phyloP scores from a whole-genome alignment of 92 coral and sea anemone genomes.

The Zoanthus sansibaricus region DNA sequence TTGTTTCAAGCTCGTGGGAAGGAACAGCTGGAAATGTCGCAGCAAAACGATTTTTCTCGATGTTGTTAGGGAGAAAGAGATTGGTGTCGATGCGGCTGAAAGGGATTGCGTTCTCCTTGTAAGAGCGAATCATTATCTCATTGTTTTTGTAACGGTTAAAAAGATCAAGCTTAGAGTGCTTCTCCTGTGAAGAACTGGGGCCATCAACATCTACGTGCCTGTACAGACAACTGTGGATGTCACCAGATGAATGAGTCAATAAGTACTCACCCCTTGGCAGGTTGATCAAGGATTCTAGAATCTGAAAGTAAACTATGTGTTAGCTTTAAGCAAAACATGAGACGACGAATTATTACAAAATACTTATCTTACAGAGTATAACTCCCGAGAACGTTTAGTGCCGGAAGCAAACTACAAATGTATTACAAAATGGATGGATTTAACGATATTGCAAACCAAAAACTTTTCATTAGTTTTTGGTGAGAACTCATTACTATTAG shows the following conservation, averaged over 20 bases:
- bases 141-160: constrained; percentile 40
- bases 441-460: no score
- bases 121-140: constrained; percentile 34
- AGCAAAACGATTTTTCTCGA: constrained; percentile 73
- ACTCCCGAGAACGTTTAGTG: background rate
- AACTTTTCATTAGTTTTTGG: no score
- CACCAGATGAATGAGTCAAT: constrained; percentile 73
- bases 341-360: background rate
- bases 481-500: no score
- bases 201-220: constrained; percentile 43
- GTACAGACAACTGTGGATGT: constrained; percentile 88
- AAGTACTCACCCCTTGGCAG: constrained; percentile 67
- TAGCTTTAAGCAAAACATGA: background rate
- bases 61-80: constrained; percentile 75
- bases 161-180: constrained; percentile 69
- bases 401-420: background rate
- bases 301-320: constrained; percentile 23
- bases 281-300: constrained; percentile 59
- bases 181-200: constrained; percentile 42
- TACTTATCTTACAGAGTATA: background rate
- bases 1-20: constrained; percentile 57
- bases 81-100: constrained; percentile 81
- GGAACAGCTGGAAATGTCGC: constrained; percentile 89
- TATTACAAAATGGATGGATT: background rate
- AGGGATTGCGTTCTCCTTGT: constrained; percentile 68